A percentile compares a stretch with the other conserved stretches of the same genome.
phyloP scores from a whole-genome alignment of 2,888 invertebrate species.

The Stenichneumon culpator region DNA sequence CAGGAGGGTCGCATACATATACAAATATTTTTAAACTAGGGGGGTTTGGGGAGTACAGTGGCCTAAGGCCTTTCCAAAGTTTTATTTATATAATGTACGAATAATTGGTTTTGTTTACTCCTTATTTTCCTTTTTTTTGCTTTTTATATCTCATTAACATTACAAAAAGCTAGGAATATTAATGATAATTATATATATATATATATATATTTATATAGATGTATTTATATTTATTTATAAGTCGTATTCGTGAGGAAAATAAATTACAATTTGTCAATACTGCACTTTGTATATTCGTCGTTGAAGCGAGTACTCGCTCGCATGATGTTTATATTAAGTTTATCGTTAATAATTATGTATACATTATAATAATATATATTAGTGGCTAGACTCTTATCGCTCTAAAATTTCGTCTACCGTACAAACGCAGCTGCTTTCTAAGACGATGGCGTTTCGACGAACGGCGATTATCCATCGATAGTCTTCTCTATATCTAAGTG shows the following conservation, averaged over 20 bases:
- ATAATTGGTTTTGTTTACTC: slow-evolving; percentile 38
- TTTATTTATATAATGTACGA: slow-evolving; percentile 68
- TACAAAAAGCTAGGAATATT: slow-evolving; percentile 75
- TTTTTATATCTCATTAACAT: slow-evolving; percentile 70
- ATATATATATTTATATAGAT: slow-evolving; percentile 65
- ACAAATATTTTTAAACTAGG: slow-evolving; percentile 82
- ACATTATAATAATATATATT: slow-evolving; percentile 33
- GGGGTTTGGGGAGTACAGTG: slow-evolving; percentile 69
- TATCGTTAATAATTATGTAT: slow-evolving; percentile 19
- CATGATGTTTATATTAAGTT: slow-evolving; percentile 64
- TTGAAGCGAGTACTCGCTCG: slow-evolving; percentile 78
- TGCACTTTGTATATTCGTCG: slow-evolving; percentile 81
- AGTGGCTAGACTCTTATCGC: slow-evolving; percentile 57
- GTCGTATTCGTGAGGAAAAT: slow-evolving; percentile 81
- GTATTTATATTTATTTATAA: slow-evolving; percentile 57
- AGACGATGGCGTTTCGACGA: slow-evolving; percentile 17
- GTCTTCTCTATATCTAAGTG: background rate
- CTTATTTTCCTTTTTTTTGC: slow-evolving; percentile 39
- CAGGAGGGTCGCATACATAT: slow-evolving; percentile 82
- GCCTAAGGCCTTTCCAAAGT: slow-evolving; percentile 81
- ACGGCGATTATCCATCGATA: background rate
- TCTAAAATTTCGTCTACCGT: slow-evolving; percentile 35
- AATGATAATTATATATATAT: slow-evolving; percentile 69
- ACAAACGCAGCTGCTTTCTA: slow-evolving; percentile 43
- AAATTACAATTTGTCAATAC: slow-evolving; percentile 84